These are phyloP conservation scores for Myathropa florea DNA, from an alignment of 2,888 invertebrate genomes.

Conservation along the genomic window DNA sequence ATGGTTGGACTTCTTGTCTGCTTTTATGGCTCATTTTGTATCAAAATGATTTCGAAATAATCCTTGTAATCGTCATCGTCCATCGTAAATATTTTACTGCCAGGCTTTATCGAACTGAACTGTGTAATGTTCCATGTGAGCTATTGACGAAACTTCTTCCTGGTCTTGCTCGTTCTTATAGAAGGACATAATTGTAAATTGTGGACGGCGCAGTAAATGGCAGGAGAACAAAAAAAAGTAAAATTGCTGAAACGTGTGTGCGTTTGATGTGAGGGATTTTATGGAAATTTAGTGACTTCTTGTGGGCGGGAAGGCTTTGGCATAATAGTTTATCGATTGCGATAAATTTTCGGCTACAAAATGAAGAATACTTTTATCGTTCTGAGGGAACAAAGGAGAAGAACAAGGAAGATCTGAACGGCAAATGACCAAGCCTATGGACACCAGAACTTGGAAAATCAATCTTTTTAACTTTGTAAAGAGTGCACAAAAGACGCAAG, in stretches of 20 bases:
- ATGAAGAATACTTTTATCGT: no score
- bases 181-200: background rate
- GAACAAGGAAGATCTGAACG: no score
- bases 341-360: background rate
- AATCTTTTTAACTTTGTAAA: no score
- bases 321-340: background rate
- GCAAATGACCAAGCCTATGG: no score
- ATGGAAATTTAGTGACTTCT: background rate
- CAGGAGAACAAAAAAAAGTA: background rate
- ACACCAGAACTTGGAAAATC: no score
- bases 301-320: background rate
- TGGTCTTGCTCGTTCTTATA: background rate
- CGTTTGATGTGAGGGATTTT: background rate
- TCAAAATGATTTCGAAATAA: background rate
- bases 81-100: background rate
- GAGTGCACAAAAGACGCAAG: no score
- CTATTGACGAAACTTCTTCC: background rate
- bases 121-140: background rate
- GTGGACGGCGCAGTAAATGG: background rate
- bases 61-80: background rate
- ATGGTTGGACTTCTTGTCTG: background rate
- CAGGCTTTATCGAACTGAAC: background rate
- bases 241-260: background rate
- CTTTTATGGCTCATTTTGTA: background rate
- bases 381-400: no score